These are phyloP conservation scores for Hoplostethus atlanticus DNA, from an alignment of 2,797 vertebrate species.

Conservation along the genomic window DNA sequence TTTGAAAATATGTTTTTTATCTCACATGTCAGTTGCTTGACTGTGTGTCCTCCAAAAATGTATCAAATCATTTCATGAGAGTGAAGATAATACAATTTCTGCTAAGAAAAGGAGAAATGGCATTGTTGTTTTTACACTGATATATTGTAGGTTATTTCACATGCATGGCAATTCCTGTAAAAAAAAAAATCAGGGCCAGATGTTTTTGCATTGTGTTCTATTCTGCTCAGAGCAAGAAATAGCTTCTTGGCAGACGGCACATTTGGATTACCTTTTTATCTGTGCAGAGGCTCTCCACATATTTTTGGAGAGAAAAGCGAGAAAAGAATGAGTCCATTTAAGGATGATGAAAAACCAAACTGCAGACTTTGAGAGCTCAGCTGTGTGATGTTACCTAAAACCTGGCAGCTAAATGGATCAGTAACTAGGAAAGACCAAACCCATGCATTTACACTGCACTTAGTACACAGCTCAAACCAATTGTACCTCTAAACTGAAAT, in stretches of 20 bases:
- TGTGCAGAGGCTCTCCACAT: conserved; percentile 57
- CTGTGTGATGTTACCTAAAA: conserved; percentile 36
- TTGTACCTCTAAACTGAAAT: background rate
- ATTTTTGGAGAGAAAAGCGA: conserved; percentile 60
- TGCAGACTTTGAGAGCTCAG: conserved; percentile 41
- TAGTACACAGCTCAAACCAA: background rate
- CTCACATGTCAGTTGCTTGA: background rate
- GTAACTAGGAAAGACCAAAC: background rate
- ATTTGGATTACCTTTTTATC: conserved; percentile 78
- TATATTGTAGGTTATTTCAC: conserved; percentile 41
- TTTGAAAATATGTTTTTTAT: conserved; percentile 36
- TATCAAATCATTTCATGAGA: conserved; percentile 10
- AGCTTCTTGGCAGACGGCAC: conserved; percentile 66
- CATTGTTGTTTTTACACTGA: conserved; percentile 33
- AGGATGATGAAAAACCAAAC: conserved; percentile 62
- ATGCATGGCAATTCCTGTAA: conserved; percentile 32
- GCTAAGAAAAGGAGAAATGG: conserved; percentile 3
- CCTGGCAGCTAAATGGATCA: conserved; percentile 23
- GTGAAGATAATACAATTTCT: conserved; percentile 21
- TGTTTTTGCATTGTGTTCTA: conserved; percentile 64
- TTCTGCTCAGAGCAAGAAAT: conserved; percentile 66
- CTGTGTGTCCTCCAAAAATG: no score
- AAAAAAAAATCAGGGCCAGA: conserved; percentile 53
- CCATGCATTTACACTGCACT: background rate
- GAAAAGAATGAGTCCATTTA: conserved; percentile 72